A percentile compares a stretch with the other conserved stretches of the same genome.
Evolutionary conservation across 2,888 invertebrate species (phyloP).

Genomic region (Acanthosepion esculentum): DNA sequence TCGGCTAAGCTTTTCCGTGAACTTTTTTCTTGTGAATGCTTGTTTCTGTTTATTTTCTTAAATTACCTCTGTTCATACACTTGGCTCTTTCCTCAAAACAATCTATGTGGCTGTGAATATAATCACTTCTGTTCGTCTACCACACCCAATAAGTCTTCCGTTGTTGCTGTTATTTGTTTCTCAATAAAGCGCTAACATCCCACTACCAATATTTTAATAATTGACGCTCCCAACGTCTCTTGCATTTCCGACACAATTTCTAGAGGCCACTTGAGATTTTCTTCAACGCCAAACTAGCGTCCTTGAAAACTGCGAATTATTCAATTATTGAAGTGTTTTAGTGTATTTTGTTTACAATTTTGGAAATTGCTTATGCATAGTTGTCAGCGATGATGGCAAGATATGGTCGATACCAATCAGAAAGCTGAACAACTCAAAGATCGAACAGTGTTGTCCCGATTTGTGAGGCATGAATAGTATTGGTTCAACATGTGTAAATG

Average conservation of each 20-base stretch:
- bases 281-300: not conserved
- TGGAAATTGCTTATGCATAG: no score
- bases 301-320: no score
- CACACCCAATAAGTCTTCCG: not conserved
- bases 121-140: not conserved
- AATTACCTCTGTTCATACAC: not conserved
- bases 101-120: not conserved
- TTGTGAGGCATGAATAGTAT: no score
- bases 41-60: not conserved
- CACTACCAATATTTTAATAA: not conserved
- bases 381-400: no score
- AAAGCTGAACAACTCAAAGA: no score
- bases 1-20: not conserved
- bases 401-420: no score
- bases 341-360: no score
- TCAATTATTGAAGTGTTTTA: no score
- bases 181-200: not conserved
- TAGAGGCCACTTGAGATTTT: not conserved
- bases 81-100: not conserved
- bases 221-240: not conserved
- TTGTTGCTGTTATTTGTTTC: not conserved
- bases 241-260: not conserved
- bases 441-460: no score
- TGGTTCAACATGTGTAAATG: no score
- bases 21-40: not conserved